Evolutionary conservation across 2,113 vertebrate genomes (phyloP).

Genomic region (Semnopithecus entellus): DNA sequence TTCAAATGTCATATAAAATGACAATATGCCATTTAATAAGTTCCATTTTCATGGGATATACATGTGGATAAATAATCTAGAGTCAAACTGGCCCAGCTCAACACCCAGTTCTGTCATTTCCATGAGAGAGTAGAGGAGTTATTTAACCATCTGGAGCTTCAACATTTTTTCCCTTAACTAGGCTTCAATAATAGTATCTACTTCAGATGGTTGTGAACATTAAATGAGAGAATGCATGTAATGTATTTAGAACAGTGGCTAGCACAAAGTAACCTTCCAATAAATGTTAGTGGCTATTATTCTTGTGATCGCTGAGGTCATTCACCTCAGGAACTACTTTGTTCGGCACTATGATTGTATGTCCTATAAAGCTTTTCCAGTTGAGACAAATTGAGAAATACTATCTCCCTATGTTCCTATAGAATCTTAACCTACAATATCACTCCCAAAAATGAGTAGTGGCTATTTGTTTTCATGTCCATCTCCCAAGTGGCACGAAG

Average conservation of each 20-base stretch:
- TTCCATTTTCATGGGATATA: background rate
- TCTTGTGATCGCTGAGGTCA: background rate
- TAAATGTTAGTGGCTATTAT: background rate
- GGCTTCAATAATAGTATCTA: background rate
- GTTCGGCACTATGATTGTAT: background rate
- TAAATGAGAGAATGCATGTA: background rate
- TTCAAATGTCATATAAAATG: background rate
- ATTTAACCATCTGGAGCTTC: slow-evolving; percentile 19
- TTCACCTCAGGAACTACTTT: background rate
- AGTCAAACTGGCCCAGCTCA: background rate
- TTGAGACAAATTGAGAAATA: background rate
- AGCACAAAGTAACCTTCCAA: background rate
- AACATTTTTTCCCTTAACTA: background rate
- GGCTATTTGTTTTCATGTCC: background rate
- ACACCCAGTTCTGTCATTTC: background rate
- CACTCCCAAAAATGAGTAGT: background rate
- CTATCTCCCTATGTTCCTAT: background rate
- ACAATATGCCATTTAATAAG: no score
- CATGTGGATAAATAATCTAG: background rate
- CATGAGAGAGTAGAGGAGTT: background rate
- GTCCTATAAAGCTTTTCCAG: background rate
- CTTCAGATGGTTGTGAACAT: background rate
- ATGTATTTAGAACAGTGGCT: background rate
- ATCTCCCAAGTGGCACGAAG: background rate
- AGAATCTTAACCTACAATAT: background rate